phyloP scores from a whole-genome alignment of 2,797 vertebrate species.

The Amphiprion clarkii region DNA sequence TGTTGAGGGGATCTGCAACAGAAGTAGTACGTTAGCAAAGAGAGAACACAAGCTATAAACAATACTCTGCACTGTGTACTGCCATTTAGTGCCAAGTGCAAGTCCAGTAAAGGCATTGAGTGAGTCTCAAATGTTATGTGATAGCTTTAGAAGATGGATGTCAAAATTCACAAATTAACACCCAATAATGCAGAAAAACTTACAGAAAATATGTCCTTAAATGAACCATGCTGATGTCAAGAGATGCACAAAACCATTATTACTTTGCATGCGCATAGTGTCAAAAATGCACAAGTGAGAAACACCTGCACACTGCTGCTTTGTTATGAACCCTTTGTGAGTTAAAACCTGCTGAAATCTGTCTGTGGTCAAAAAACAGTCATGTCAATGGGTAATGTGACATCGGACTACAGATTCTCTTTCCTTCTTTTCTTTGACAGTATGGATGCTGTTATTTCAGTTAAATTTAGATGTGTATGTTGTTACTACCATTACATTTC shows the following conservation, averaged over 20 bases:
- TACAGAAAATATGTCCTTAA: background rate
- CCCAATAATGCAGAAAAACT: background rate
- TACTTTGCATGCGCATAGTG: background rate
- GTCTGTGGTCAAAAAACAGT: background rate
- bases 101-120: background rate
- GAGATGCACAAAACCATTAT: background rate
- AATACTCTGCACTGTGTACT: background rate
- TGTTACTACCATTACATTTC: background rate
- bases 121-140: background rate
- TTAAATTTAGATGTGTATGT: background rate
- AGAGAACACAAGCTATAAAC: background rate
- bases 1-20: constrained; percentile 94
- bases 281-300: background rate
- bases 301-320: background rate
- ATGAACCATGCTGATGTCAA: background rate
- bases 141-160: background rate
- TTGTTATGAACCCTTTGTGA: background rate
- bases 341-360: background rate
- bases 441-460: background rate
- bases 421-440: background rate
- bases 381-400: background rate
- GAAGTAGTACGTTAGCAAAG: constrained; percentile 6
- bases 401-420: background rate
- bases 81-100: background rate
- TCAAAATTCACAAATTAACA: background rate